These are phyloP conservation scores for Tangara arthus DNA, from an alignment of 2,797 vertebrate genomes.

Conservation along the genomic window DNA sequence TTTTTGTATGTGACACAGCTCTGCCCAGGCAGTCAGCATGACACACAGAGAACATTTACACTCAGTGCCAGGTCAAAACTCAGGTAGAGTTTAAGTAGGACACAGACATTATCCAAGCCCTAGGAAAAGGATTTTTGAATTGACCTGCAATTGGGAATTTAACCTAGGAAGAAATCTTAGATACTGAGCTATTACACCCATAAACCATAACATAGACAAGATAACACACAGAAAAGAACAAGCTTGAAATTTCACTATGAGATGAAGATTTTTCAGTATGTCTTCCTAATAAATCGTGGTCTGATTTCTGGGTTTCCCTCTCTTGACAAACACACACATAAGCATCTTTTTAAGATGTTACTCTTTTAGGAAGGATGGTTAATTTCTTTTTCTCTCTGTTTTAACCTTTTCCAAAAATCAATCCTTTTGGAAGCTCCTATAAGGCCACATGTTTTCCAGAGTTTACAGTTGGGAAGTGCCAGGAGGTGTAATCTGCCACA, in stretches of 20 bases:
- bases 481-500: neutral
- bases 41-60: neutral
- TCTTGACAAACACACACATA: neutral
- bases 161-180: neutral
- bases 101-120: neutral
- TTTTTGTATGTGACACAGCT: neutral
- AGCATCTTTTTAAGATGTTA: neutral
- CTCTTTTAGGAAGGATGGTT: neutral
- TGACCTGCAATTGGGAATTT: neutral
- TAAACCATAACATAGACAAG: neutral
- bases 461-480: neutral
- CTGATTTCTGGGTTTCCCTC: neutral
- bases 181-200: neutral
- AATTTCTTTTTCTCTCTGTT: neutral
- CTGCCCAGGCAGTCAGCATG: neutral
- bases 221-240: neutral
- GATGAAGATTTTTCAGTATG: neutral
- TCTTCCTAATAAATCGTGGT: neutral
- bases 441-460: neutral
- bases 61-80: neutral
- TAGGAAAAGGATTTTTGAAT: neutral
- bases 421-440: neutral
- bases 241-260: neutral
- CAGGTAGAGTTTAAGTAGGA: neutral
- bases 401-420: neutral